Percentiles rank a stretch among this genome's conserved stretches.
phyloP scores from a whole-genome alignment of 2,888 invertebrate species.

The Xestia ashworthii region DNA sequence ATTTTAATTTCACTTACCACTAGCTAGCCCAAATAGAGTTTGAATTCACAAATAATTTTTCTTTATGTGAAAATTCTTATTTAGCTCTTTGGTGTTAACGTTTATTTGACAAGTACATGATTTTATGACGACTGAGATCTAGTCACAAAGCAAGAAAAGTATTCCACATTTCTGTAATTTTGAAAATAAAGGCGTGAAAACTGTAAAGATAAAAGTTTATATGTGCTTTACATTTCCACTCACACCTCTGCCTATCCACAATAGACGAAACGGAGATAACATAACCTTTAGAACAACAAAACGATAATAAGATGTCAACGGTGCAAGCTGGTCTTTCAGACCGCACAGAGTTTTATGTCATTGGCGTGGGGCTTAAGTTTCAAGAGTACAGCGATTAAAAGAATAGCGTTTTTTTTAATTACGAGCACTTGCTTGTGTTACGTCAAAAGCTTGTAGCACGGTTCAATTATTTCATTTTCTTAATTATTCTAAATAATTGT shows the following conservation, averaged over 20 bases:
- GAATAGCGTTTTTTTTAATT: background rate
- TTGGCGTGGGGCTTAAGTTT: constrained; percentile 20
- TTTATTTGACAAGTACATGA: background rate
- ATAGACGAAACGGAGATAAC: constrained; percentile 22
- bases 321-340: constrained; percentile 60
- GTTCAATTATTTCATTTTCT: no score
- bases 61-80: background rate
- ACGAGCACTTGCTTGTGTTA: background rate
- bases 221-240: background rate
- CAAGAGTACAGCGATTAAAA: constrained; percentile 15
- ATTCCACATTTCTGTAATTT: background rate
- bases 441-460: background rate
- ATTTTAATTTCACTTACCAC: background rate
- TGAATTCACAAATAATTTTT: background rate
- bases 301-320: constrained; percentile 71
- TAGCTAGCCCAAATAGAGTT: background rate
- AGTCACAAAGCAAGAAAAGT: background rate
- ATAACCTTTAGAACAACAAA: constrained; percentile 50
- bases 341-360: constrained; percentile 68
- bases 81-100: background rate
- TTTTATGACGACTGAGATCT: background rate
- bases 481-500: no score
- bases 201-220: background rate
- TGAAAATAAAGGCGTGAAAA: no score
- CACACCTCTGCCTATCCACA: background rate